A percentile compares a stretch with the other conserved stretches of the same genome.
Evolutionary conservation across 1,140 invertebrate species (phyloP).

Genomic region (Pomacea maculata): DNA sequence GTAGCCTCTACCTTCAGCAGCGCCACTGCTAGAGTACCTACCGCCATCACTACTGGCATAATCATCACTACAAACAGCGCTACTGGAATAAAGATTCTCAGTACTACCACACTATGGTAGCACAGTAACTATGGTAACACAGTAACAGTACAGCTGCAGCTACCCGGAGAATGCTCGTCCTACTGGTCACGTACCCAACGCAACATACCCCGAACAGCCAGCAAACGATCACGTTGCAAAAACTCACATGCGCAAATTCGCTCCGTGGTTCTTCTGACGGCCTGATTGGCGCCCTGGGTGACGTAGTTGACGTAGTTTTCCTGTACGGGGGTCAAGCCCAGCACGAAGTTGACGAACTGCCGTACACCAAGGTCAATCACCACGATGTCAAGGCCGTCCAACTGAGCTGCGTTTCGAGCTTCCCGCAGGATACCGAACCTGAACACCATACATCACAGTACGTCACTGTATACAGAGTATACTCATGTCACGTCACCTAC

Average conservation of each 20-base stretch:
- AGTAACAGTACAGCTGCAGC: too few relatives aligned
- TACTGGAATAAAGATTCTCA: too few relatives aligned
- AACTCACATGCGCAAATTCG: conserved; percentile 21
- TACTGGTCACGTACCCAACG: too few relatives aligned
- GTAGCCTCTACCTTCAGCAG: too few relatives aligned
- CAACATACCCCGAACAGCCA: too few relatives aligned
- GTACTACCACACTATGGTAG: too few relatives aligned
- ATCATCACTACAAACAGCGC: too few relatives aligned
- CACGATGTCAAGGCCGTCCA: conserved; percentile 22
- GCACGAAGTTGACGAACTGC: conserved; percentile 14
- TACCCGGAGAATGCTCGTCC: too few relatives aligned
- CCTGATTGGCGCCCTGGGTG: neutral
- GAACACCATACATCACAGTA: neutral
- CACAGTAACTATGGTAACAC: too few relatives aligned
- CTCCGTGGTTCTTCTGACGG: neutral
- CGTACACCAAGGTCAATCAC: conserved; percentile 27
- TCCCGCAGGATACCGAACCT: conserved; percentile 24
- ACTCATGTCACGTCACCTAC: neutral
- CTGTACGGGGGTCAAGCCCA: conserved; percentile 1
- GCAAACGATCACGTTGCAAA: neutral
- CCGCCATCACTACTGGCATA: too few relatives aligned
- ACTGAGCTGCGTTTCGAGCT: conserved; percentile 10
- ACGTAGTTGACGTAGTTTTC: conserved; percentile 22
- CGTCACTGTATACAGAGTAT: neutral
- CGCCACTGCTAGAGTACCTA: too few relatives aligned